Percentiles rank a stretch among this genome's conserved stretches.
These are phyloP conservation scores for Oscheius sp. DNA, from an alignment of 2,888 invertebrate genomes.

Conservation along the genomic window DNA sequence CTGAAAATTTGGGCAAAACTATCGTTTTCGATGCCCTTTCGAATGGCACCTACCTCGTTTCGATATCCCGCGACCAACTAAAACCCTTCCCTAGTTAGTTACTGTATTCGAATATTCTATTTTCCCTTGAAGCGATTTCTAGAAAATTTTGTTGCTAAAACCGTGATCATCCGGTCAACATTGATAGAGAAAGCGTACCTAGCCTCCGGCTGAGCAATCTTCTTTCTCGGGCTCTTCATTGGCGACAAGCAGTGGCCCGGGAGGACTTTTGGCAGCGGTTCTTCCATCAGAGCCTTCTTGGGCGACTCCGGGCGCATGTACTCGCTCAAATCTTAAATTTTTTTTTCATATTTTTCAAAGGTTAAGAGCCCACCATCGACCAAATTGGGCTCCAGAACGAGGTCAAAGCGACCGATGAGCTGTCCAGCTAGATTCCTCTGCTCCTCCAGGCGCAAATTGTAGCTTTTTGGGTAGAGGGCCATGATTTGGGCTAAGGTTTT, in stretches of 20 bases:
- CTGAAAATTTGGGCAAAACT: too few species aligned
- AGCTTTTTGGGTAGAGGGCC: constrained; percentile 30
- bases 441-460: constrained; percentile 31
- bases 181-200: constrained; percentile 10
- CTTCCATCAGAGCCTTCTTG: background rate
- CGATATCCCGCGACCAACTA: too few species aligned
- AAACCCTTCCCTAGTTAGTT: too few species aligned
- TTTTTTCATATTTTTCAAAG: background rate
- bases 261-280: constrained; percentile 14
- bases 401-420: constrained; percentile 18
- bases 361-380: constrained; percentile 20
- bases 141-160: too few species aligned
- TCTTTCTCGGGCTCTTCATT: constrained; percentile 37
- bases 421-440: constrained; percentile 27
- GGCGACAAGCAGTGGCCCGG: constrained; percentile 32
- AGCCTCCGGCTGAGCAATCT: background rate
- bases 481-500: constrained; percentile 32
- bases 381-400: constrained; percentile 27
- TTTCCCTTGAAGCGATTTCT: too few species aligned
- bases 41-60: too few species aligned
- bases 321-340: constrained; percentile 28
- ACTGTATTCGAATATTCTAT: too few species aligned
- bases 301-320: constrained; percentile 30
- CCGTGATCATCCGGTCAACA: too few species aligned
- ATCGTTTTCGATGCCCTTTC: too few species aligned